Evolutionary conservation across 2,113 vertebrate species (phyloP).

Genomic region (Castor canadensis): DNA sequence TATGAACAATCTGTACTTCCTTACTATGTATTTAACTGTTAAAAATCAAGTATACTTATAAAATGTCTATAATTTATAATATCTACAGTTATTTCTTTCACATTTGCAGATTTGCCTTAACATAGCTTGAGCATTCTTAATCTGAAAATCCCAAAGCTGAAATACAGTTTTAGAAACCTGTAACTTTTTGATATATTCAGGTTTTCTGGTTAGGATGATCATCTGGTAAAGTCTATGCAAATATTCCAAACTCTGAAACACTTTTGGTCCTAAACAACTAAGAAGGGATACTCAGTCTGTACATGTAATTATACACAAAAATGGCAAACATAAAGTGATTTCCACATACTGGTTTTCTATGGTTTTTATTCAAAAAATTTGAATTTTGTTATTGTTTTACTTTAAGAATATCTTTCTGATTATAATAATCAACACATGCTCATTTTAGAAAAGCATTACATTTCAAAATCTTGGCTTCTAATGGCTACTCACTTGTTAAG

Average conservation of each 20-base stretch:
- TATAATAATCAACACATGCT: neutral
- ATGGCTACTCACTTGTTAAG: neutral
- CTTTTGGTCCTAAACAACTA: neutral
- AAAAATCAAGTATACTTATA: constrained; percentile 11
- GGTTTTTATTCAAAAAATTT: constrained; percentile 35
- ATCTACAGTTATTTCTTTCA: constrained; percentile 2
- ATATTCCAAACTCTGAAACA: neutral
- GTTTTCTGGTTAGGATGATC: neutral
- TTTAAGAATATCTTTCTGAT: constrained; percentile 15
- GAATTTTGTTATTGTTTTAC: constrained; percentile 29
- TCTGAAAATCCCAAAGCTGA: neutral
- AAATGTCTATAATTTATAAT: neutral
- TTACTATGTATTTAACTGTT: neutral
- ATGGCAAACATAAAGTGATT: constrained; percentile 26
- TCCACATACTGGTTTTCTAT: neutral
- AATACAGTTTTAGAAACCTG: neutral
- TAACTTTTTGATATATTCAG: neutral
- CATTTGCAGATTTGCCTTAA: constrained; percentile 41
- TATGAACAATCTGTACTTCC: neutral
- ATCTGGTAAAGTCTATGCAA: neutral
- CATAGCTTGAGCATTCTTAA: neutral
- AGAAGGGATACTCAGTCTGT: neutral
- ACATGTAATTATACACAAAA: neutral
- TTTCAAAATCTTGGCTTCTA: constrained; percentile 21
- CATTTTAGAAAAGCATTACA: neutral